Base-by-base conservation (phyloP, 1,140 invertebrate genomes). In the Zaprionus nigranus region DNA sequence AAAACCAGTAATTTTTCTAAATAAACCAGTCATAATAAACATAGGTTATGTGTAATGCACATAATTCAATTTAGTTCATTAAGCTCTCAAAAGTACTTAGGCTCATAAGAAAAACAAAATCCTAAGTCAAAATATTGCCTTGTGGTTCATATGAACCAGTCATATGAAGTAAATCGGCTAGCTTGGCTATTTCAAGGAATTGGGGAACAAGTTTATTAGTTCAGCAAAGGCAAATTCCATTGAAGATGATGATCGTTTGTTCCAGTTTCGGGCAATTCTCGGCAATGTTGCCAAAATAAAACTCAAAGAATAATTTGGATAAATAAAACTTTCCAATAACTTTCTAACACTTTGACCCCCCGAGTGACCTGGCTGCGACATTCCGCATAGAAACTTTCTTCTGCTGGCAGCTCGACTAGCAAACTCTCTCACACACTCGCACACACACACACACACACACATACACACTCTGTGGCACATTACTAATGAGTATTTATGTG, bases 401-500 rank as follows among this genome's bases (percentile, higher is more conserved):
- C 57, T 56, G 58, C 34, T 26, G 30, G 30, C 24, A 56, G 49
- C 22, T 26, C 58, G 38, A 43, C 62, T 26, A 30, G 22, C 22
- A 53, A 20, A 51, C 40, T 49, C 28, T 56, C 40, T 40, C 28
- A 58, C 40, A 70, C 38, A 43, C 59, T 22, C 17, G 36, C 13
- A 72, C 26, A 66, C 54, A 36, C 54, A 22, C 46, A 60, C 43
- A 68, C 34, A 30, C 17, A 56, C 36, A 58, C 56, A 66, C 49
- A 46, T 40, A 65, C 61, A 56, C 57, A 38, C 51, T 43, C 49
- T 30, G 13, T 30, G 26, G 51, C 63, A 24, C 58, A 13, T 59
- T 40, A 30, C 84, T 87, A 87, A 87, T 87, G 81, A 87, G 84
- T 88, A 87, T 87, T 87, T 87, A 87, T 88, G 84, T 64, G 68